Base-by-base conservation (phyloP, 2,113 vertebrate species). In the Nothobranchius kuhntae region DNA sequence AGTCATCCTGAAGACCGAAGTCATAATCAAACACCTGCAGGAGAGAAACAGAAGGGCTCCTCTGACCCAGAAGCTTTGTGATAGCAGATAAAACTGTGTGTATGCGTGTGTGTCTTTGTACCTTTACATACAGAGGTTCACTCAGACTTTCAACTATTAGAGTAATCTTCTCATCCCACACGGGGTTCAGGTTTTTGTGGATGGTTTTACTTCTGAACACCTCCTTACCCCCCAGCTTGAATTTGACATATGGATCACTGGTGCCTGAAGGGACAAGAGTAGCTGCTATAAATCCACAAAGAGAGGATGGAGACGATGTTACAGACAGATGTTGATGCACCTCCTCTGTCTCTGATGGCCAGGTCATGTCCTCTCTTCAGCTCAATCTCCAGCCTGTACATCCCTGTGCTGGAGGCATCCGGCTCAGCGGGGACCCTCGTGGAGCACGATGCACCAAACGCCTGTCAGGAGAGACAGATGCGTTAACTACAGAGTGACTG, bases 1-100 rank as follows among this genome's bases (percentile, higher is more conserved):
- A 99, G 86, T 99, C 97, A 80, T 99, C 97, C 26, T 96, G 96
- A 53, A 98, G 92, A n/a, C 95, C 95, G 68, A 99, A 98, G 87
- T 98, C 96, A 89, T 98, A 98, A 83, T 99, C 97, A 89, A 97
- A 99, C 47, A 99, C 97, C 97, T 99, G 80, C 35, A 75, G 59
- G 65, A 40, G 4, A 68, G 55, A 50, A 60, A 53, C 0, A 63
- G 6, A 56, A 50, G 3, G 36, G 7, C 14, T 45, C 17, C 13
- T 44, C 35, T 48, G 15, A 73, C 26, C 14, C 7, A n/a, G 0
- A 0, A 4, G 9, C 35, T 47, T 9, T 48, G 55, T 30, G 14
- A 47, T 6, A 44, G 48, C 15, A 10, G n/a, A 47, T 14, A 8
- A 47, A 53, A 12, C 11, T 42, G 40, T 42, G 40, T 42, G 40